phyloP scores from a whole-genome alignment of 2,888 invertebrate genomes.

The Lithophane socia region DNA sequence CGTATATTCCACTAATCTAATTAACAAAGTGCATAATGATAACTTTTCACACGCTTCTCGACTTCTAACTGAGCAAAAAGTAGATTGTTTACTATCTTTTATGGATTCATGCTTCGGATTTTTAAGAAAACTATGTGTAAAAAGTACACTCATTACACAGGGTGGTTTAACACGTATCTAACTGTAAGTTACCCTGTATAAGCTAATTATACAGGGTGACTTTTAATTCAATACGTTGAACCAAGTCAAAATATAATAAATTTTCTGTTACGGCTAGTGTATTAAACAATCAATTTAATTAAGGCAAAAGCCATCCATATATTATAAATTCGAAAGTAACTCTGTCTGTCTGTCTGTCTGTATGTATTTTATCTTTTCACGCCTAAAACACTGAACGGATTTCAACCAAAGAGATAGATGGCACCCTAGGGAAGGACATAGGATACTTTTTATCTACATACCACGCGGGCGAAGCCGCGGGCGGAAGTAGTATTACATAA shows the following conservation, averaged over 20 bases:
- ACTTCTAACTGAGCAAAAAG: slow-evolving; percentile 36
- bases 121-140: background rate
- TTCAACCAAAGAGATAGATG: too few species aligned
- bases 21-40: slow-evolving; percentile 24
- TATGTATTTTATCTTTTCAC: too few species aligned
- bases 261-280: background rate
- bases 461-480: too few species aligned
- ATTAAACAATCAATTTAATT: background rate
- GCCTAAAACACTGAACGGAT: too few species aligned
- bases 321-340: too few species aligned
- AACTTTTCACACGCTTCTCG: slow-evolving; percentile 30
- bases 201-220: background rate
- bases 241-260: background rate
- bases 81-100: slow-evolving; percentile 7
- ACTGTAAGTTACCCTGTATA: background rate
- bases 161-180: background rate
- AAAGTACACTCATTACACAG: background rate
- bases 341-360: too few species aligned
- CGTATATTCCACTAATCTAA: slow-evolving; percentile 43
- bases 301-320: background rate
- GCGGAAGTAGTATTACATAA: background rate
- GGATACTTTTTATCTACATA: too few species aligned
- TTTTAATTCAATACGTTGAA: background rate
- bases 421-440: too few species aligned
- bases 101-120: background rate